Conservation (phyloP, 2,113 vertebrate genomes). For the Myotis brandtii region DNA sequence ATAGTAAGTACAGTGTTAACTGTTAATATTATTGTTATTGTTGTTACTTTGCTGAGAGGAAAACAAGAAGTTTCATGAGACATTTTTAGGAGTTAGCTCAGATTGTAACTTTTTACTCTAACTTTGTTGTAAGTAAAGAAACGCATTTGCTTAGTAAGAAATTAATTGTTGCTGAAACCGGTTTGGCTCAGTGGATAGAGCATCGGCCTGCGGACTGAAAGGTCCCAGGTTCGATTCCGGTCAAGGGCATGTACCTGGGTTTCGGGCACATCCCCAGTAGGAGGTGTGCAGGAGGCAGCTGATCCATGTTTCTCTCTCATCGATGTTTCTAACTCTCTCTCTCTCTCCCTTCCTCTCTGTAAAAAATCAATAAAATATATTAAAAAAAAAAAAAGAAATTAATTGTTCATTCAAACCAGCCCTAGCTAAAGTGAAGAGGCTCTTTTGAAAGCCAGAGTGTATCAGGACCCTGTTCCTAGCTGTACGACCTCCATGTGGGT, state of each 20-base stretch:
- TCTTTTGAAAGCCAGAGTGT: not conserved
- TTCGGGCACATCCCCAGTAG: no score
- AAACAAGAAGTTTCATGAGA: slow-evolving; percentile 20
- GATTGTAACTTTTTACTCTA: not conserved
- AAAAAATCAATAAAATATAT: no score
- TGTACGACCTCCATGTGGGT: not conserved
- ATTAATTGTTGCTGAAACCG: no score
- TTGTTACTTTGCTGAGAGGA: slow-evolving; percentile 12
- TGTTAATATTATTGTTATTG: not conserved
- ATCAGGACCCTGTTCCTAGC: not conserved
- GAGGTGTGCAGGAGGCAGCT: no score
- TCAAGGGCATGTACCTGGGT: no score
- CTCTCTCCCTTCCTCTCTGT: no score
- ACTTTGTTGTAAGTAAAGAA: not conserved
- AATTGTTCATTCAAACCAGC: not conserved
- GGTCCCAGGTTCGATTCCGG: no score
- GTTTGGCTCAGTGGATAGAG: no score
- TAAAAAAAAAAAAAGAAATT: no score
- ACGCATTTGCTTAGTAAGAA: not conserved
- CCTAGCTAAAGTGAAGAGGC: not conserved
- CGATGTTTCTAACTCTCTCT: no score
- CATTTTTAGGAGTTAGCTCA: slow-evolving; percentile 7
- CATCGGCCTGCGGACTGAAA: no score
- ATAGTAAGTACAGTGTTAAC: not conserved
- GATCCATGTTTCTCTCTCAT: no score